Evolutionary conservation across 2,113 vertebrate genomes (phyloP).

Genomic region (Eupsittula cactorum): DNA sequence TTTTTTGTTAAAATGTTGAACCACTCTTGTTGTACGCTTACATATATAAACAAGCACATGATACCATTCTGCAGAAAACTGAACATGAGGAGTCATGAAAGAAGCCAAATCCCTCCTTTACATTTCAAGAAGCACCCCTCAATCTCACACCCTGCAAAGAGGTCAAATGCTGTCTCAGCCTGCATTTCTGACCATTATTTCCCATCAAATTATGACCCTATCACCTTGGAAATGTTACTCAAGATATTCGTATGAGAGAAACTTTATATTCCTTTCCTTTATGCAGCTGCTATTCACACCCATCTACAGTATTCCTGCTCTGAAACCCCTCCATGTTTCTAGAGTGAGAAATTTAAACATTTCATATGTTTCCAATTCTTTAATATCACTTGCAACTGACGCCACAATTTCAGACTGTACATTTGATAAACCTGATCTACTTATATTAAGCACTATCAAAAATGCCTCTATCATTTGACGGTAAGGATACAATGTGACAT

Average conservation of each 20-base stretch:
- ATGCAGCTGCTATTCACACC: neutral
- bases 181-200: neutral
- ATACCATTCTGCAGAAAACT: neutral
- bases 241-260: neutral
- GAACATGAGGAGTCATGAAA: neutral
- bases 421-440: neutral
- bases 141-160: neutral
- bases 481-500: neutral
- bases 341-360: neutral
- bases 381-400: neutral
- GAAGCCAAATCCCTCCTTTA: neutral
- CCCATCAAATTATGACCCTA: neutral
- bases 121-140: neutral
- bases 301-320: neutral
- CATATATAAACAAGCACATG: neutral
- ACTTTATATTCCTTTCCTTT: neutral
- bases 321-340: neutral
- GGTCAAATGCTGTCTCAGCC: neutral
- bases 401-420: neutral
- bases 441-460: neutral
- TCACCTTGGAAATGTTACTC: accelerated
- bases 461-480: neutral
- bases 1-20: neutral
- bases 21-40: neutral
- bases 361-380: neutral